Conservation (phyloP, 2,888 invertebrate genomes). For the Hirtodrosophila duncani region DNA sequence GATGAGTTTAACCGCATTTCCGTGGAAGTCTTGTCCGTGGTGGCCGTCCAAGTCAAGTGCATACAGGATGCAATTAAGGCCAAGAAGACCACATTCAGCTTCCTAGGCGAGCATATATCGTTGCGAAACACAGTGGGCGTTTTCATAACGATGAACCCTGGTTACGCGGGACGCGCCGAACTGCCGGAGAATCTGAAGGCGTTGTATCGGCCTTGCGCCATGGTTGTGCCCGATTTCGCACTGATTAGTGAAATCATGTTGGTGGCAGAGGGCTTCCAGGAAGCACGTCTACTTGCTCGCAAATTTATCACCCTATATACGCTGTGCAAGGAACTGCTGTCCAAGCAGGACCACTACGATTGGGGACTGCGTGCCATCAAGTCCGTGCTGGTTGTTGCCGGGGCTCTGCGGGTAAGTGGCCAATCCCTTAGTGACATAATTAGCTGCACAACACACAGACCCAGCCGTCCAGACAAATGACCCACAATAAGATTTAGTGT, state of each 20-base stretch:
- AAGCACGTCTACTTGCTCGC: slow-evolving; percentile 91
- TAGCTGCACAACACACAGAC: too few relatives aligned
- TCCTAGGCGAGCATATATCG: slow-evolving; percentile 89
- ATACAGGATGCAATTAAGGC: slow-evolving; percentile 92
- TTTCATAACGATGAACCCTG: slow-evolving; percentile 98
- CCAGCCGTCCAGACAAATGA: slow-evolving; percentile 51
- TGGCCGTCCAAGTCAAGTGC: slow-evolving; percentile 94
- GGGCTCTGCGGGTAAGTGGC: slow-evolving; percentile 89
- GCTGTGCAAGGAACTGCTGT: slow-evolving; percentile 91
- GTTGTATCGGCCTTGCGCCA: slow-evolving; percentile 92
- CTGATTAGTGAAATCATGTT: slow-evolving; percentile 98
- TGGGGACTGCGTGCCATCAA: slow-evolving; percentile 97
- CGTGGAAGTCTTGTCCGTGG: slow-evolving; percentile 95
- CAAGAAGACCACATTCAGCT: slow-evolving; percentile 88
- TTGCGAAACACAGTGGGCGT: slow-evolving; percentile 89
- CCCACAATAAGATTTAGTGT: slow-evolving; percentile 63
- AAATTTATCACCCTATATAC: slow-evolving; percentile 97
- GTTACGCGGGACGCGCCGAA: slow-evolving; percentile 94
- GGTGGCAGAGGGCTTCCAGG: slow-evolving; percentile 96
- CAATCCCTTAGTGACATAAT: background rate
- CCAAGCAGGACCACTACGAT: slow-evolving; percentile 97
- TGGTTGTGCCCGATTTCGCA: slow-evolving; percentile 97
- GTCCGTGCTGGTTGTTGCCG: slow-evolving; percentile 96
- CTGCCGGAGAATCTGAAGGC: slow-evolving; percentile 89
- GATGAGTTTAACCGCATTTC: slow-evolving; percentile 98